These are phyloP conservation scores for Crossocerus cetratus DNA, from an alignment of 2,888 invertebrate genomes.

Conservation along the genomic window DNA sequence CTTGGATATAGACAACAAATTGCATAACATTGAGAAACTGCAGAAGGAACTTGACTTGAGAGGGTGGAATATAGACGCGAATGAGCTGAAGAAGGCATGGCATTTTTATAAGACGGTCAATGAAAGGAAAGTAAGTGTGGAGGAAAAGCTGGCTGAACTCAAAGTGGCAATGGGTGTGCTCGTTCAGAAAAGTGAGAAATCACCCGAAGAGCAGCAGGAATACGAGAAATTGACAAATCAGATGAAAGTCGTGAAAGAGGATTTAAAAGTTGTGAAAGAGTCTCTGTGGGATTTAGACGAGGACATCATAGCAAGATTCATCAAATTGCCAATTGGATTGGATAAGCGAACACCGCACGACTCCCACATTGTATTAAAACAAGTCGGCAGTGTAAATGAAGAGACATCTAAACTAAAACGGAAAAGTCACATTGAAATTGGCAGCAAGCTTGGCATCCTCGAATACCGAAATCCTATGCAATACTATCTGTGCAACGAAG, in stretches of 20 bases:
- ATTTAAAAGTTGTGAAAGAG: slow-evolving; percentile 82
- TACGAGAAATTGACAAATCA: slow-evolving; percentile 80
- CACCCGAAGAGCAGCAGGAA: slow-evolving; percentile 73
- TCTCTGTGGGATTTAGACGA: slow-evolving; percentile 87
- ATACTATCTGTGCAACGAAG: slow-evolving; percentile 83
- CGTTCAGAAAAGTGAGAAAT: slow-evolving; percentile 52
- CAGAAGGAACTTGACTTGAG: slow-evolving; percentile 80
- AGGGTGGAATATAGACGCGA: slow-evolving; percentile 79
- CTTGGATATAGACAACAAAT: slow-evolving; percentile 81
- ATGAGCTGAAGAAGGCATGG: slow-evolving; percentile 81
- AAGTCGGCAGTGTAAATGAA: slow-evolving; percentile 44
- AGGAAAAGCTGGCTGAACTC: slow-evolving; percentile 78
- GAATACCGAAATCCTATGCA: slow-evolving; percentile 80
- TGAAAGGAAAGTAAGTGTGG: slow-evolving; percentile 78
- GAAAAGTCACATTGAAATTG: slow-evolving; percentile 80
- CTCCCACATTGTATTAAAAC: slow-evolving; percentile 49
- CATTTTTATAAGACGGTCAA: slow-evolving; percentile 80
- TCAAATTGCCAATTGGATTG: slow-evolving; percentile 85
- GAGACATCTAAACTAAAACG: slow-evolving; percentile 6
- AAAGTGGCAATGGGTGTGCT: slow-evolving; percentile 76
- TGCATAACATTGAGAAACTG: slow-evolving; percentile 78
- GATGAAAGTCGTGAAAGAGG: slow-evolving; percentile 80
- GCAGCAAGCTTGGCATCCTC: slow-evolving; percentile 78
- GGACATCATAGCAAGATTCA: slow-evolving; percentile 81
- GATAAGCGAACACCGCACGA: slow-evolving; percentile 81